These are phyloP conservation scores for Catostomus latipinnis DNA, from an alignment of 2,797 vertebrate species.

Conservation along the genomic window DNA sequence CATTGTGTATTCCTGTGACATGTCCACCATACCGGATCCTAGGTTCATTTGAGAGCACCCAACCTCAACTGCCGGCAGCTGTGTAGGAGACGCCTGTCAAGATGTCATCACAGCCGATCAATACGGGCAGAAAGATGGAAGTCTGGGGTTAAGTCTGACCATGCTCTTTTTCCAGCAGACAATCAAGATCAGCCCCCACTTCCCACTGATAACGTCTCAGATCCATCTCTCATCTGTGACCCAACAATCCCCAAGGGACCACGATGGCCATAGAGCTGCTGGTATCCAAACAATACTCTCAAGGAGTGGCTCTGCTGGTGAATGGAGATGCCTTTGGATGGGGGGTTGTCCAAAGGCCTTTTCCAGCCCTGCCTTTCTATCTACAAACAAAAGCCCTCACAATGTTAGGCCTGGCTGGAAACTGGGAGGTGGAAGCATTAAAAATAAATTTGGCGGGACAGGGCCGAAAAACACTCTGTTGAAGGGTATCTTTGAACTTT, in stretches of 20 bases:
- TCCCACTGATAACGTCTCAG: constrained; percentile 53
- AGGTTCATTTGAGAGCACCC: constrained; percentile 65
- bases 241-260: constrained; percentile 40
- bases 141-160: constrained; percentile 43
- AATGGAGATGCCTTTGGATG: not conserved
- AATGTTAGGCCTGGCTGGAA: constrained; percentile 37
- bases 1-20: constrained; percentile 54
- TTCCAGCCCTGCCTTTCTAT: constrained; percentile 21
- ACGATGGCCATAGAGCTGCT: constrained; percentile 36
- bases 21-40: constrained; percentile 43
- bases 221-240: constrained; percentile 42
- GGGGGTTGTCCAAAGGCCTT: constrained; percentile 27
- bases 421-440: constrained; percentile 38
- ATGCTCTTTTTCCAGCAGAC: constrained; percentile 58
- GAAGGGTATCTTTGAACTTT: constrained; percentile 54
- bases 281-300: constrained; percentile 48
- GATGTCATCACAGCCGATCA: constrained; percentile 70
- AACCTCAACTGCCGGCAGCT: constrained; percentile 77
- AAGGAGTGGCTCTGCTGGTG: constrained; percentile 29
- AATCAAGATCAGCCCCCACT: constrained; percentile 46
- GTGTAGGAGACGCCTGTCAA: constrained; percentile 77
- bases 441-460: constrained; percentile 50
- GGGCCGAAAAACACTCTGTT: constrained; percentile 31
- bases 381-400: constrained; percentile 47
- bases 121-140: constrained; percentile 35